A percentile compares a stretch with the other conserved stretches of the same genome.
Evolutionary conservation across 2,113 vertebrate genomes (phyloP).

Genomic region (Sigmodon hispidus): DNA sequence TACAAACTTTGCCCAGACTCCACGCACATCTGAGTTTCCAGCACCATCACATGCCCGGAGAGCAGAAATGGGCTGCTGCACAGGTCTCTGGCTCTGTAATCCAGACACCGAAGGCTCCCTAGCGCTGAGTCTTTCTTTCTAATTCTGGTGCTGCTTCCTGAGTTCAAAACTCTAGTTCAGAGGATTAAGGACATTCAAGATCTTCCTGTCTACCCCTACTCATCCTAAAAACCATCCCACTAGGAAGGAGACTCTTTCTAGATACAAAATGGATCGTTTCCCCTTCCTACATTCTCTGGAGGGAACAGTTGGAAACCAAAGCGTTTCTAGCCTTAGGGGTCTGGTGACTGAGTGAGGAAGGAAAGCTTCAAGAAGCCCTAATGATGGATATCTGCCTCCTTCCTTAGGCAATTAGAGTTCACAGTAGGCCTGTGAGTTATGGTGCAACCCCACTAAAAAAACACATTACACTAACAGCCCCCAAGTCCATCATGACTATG

Average conservation of each 20-base stretch:
- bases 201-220: background rate
- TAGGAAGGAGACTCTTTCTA: background rate
- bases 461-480: background rate
- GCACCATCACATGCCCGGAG: accelerated
- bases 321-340: background rate
- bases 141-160: background rate
- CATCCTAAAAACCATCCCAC: background rate
- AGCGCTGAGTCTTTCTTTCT: background rate
- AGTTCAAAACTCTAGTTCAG: background rate
- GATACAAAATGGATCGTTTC: background rate
- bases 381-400: background rate
- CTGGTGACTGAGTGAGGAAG: background rate
- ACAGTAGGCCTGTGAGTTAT: background rate
- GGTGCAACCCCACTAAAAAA: too few relatives aligned
- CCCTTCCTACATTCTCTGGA: background rate
- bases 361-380: background rate
- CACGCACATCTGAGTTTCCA: background rate
- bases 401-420: background rate
- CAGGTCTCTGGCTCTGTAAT: background rate
- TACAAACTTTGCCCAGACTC: background rate
- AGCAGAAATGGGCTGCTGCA: background rate
- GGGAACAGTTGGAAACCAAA: background rate
- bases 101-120: background rate
- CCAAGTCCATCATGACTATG: background rate
- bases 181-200: accelerated